Conservation (phyloP, 2,888 invertebrate genomes). For the Pomacea canaliculata region DNA sequence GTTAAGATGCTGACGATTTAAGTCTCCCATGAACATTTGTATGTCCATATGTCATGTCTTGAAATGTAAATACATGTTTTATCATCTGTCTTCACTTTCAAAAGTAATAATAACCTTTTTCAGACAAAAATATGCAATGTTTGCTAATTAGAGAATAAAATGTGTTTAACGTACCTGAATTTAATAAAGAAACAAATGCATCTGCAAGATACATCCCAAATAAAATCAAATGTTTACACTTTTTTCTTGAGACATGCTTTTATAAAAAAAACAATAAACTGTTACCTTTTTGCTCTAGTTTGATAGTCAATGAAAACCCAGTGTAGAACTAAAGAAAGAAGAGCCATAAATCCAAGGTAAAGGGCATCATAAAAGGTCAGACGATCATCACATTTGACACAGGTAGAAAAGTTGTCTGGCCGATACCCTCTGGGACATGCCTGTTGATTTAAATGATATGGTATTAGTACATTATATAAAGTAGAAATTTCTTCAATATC, state of each 20-base stretch:
- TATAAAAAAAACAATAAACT: background rate
- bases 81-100: too few relatives aligned
- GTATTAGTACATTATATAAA: background rate
- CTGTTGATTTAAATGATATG: constrained; percentile 31
- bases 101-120: too few relatives aligned
- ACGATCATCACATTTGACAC: constrained; percentile 81
- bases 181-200: too few relatives aligned
- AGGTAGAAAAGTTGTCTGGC: constrained; percentile 75
- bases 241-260: background rate
- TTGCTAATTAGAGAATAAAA: too few relatives aligned
- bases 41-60: too few relatives aligned
- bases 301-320: constrained; percentile 90
- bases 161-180: too few relatives aligned
- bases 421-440: constrained; percentile 76
- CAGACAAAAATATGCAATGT: too few relatives aligned
- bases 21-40: too few relatives aligned
- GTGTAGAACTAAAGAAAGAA: constrained; percentile 88
- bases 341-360: constrained; percentile 92
- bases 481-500: background rate
- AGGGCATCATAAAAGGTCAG: constrained; percentile 92
- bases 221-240: too few relatives aligned
- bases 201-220: too few relatives aligned
- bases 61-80: too few relatives aligned
- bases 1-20: too few relatives aligned
- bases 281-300: constrained; percentile 76